Evolutionary conservation across 2,113 vertebrate genomes (phyloP).

Genomic region (Spermophilus dauricus): DNA sequence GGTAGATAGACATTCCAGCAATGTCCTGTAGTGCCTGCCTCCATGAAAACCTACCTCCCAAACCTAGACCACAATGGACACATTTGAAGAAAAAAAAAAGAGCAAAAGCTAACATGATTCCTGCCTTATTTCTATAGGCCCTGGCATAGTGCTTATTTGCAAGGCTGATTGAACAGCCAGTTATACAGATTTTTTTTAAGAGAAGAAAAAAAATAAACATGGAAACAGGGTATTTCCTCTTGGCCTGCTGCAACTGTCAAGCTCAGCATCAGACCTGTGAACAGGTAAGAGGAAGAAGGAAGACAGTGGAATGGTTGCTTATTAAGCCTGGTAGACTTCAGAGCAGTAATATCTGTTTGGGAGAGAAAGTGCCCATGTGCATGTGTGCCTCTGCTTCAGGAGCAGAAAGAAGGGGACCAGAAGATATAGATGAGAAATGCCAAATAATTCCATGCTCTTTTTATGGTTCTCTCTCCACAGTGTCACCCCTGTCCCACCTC

Average conservation of each 20-base stretch:
- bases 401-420: background rate
- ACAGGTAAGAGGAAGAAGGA: background rate
- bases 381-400: background rate
- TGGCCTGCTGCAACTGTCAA: slow-evolving; percentile 27
- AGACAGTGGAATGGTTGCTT: background rate
- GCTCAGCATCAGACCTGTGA: background rate
- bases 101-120: background rate
- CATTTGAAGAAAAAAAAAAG: background rate
- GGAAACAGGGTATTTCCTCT: slow-evolving; percentile 23
- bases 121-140: slow-evolving; percentile 49
- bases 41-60: background rate
- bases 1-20: background rate
- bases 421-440: background rate
- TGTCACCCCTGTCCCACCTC: background rate
- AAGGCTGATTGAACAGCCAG: slow-evolving; percentile 68
- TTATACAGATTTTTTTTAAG: slow-evolving; percentile 72
- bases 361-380: accelerated
- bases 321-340: background rate
- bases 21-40: background rate
- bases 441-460: background rate
- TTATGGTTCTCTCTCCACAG: background rate
- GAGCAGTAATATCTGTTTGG: background rate
- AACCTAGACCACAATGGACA: background rate
- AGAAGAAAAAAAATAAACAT: background rate
- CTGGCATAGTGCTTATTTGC: slow-evolving; percentile 62